Evolutionary conservation across 1,140 invertebrate genomes (phyloP).

Genomic region (Eupeodes corollae): DNA sequence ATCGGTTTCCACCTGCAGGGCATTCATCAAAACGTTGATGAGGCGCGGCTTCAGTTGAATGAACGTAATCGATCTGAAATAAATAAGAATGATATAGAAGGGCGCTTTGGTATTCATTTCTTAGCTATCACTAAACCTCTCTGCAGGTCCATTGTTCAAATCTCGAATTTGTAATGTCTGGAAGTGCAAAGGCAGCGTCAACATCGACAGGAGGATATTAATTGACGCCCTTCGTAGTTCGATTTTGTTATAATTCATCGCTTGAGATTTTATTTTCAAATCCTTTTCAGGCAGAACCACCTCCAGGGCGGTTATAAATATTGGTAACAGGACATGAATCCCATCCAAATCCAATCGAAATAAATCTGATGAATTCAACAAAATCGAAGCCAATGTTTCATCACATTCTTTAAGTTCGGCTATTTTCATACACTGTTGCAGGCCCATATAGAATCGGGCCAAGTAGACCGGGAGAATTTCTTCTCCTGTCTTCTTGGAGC

Average conservation of each 20-base stretch:
- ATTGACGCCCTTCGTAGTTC: conserved; percentile 84
- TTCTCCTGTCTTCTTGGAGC: conserved; percentile 91
- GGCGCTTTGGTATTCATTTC: not conserved
- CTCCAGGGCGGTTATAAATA: conserved; percentile 80
- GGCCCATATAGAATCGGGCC: conserved; percentile 84
- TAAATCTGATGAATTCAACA: conserved; percentile 68
- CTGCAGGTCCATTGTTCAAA: conserved; percentile 42
- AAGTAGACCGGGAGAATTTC: conserved; percentile 89
- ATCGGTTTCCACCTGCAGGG: conserved; percentile 76
- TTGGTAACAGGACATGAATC: conserved; percentile 79
- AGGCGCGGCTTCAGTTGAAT: conserved; percentile 68
- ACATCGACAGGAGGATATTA: conserved; percentile 76
- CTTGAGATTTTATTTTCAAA: conserved; percentile 49
- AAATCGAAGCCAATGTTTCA: conserved; percentile 63
- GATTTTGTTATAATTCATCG: conserved; percentile 50
- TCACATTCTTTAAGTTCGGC: conserved; percentile 50
- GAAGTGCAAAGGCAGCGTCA: conserved; percentile 85
- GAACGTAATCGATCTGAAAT: conserved; percentile 49
- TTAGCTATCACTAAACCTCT: conserved; percentile 23
- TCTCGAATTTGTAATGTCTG: conserved; percentile 69
- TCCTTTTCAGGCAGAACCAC: conserved; percentile 71
- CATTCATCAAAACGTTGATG: conserved; percentile 76
- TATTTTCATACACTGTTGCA: conserved; percentile 75
- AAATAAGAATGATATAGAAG: no score
- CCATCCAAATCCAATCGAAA: conserved; percentile 88